Evolutionary conservation across 2,888 invertebrate genomes (phyloP).

Genomic region (Polydrusus tereticollis): DNA sequence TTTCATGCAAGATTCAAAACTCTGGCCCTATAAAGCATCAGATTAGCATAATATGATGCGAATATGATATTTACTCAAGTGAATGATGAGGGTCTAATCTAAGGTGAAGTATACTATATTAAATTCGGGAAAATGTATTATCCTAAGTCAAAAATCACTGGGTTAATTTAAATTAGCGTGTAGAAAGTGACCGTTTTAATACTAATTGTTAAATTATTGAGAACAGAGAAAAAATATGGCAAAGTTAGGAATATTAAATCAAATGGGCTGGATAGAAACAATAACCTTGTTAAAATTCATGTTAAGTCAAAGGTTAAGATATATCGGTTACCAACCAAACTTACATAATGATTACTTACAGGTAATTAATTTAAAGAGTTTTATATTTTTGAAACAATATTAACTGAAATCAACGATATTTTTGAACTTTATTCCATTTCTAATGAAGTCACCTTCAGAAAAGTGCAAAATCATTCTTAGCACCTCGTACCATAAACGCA

Average conservation of each 20-base stretch:
- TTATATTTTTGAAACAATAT: too few species aligned
- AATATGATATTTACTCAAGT: slow-evolving; percentile 2
- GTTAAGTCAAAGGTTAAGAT: neutral
- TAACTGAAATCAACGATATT: too few species aligned
- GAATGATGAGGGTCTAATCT: slow-evolving; percentile 10
- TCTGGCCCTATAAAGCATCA: neutral
- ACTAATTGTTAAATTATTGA: too few species aligned
- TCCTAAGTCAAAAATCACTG: neutral
- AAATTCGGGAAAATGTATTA: neutral
- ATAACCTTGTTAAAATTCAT: slow-evolving; percentile 8
- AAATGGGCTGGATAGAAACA: too few species aligned
- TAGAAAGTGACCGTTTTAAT: neutral
- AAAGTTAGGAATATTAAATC: too few species aligned
- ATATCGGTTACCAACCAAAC: neutral
- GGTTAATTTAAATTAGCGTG: slow-evolving; percentile 3
- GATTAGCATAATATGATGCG: slow-evolving; percentile 7
- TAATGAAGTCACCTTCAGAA: too few species aligned
- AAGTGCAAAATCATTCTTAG: too few species aligned
- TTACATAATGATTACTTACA: neutral
- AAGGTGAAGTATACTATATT: slow-evolving; percentile 6
- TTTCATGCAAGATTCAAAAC: slow-evolving; percentile 7
- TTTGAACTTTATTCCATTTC: too few species aligned
- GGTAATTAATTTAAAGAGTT: neutral
- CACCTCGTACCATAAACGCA: neutral
- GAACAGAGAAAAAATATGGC: too few species aligned